A percentile compares a stretch with the other conserved stretches of the same genome.
Conservation (phyloP, 37 sponge, comb jelly and placozoan species). For the Lycopodina hypogea region DNA sequence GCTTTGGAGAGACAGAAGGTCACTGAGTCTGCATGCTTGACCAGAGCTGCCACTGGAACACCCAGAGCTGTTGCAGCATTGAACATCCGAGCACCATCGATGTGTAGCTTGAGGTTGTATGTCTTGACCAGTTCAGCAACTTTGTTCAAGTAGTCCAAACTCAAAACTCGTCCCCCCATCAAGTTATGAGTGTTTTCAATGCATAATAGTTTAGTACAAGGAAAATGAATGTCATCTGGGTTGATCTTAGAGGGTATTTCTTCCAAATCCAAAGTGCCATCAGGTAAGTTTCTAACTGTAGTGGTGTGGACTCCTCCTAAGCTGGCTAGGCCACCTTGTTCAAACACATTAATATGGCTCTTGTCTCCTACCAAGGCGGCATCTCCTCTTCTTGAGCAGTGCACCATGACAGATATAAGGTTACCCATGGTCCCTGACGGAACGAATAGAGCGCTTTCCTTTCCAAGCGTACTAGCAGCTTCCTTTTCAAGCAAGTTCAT, state of each 20-base stretch:
- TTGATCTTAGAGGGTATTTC: conserved; percentile 50
- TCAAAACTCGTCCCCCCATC: conserved; percentile 61
- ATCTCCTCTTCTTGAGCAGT: conserved; percentile 63
- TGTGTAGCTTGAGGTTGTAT: conserved; percentile 50
- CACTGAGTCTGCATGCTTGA: conserved; percentile 67
- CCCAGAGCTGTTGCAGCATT: conserved; percentile 77
- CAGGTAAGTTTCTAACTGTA: conserved; percentile 47
- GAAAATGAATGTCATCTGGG: conserved; percentile 29
- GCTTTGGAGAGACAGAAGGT: conserved; percentile 78
- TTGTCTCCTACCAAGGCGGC: conserved; percentile 71
- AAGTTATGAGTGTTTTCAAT: conserved; percentile 78
- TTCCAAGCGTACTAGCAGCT: conserved; percentile 55
- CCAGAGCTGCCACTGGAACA: conserved; percentile 40
- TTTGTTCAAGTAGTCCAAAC: conserved; percentile 44
- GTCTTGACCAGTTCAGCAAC: conserved; percentile 37
- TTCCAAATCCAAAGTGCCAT: conserved; percentile 73
- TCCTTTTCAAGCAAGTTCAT: conserved; percentile 53
- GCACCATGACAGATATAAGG: conserved; percentile 58
- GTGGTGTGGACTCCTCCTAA: conserved; percentile 61
- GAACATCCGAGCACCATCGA: conserved; percentile 79
- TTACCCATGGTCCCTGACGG: conserved; percentile 83
- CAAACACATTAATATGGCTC: conserved; percentile 59
- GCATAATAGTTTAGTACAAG: conserved; percentile 46
- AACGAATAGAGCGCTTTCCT: conserved; percentile 69
- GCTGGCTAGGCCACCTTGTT: conserved; percentile 72